phyloP scores from a whole-genome alignment of 2,113 vertebrate species.

The Ceyx margarethae region DNA sequence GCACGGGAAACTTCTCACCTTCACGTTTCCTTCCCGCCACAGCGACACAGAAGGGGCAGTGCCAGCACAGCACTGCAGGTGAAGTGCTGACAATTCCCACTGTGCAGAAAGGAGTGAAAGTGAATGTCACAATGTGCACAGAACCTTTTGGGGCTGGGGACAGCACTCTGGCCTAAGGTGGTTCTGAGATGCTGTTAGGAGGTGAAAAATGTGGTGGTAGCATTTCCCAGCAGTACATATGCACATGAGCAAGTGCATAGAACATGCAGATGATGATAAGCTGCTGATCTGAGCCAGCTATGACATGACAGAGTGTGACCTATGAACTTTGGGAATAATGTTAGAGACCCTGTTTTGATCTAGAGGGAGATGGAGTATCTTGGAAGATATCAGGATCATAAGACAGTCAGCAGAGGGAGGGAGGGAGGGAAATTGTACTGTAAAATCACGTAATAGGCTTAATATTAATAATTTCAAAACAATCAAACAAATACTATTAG shows the following conservation, averaged over 20 bases:
- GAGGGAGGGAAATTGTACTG: neutral
- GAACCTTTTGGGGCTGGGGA: neutral
- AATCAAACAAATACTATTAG: neutral
- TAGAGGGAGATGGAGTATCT: neutral
- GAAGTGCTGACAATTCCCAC: neutral
- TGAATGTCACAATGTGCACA: neutral
- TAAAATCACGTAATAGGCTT: neutral
- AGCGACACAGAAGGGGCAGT: neutral
- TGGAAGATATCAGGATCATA: neutral
- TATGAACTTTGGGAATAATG: accelerated
- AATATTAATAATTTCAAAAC: neutral
- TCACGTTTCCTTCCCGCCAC: neutral
- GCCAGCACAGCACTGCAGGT: neutral
- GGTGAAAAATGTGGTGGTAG: neutral
- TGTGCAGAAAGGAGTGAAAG: neutral
- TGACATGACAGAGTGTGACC: neutral
- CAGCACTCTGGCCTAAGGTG: neutral
- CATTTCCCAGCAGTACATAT: neutral
- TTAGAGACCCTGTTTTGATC: neutral
- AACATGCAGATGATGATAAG: accelerated
- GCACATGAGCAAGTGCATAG: neutral
- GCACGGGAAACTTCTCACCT: neutral
- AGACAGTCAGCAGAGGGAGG: neutral
- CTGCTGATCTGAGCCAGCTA: accelerated
- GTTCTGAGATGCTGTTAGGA: neutral